Base-by-base conservation (phyloP, 2,888 invertebrate species). In the Eristalis intricaria region DNA sequence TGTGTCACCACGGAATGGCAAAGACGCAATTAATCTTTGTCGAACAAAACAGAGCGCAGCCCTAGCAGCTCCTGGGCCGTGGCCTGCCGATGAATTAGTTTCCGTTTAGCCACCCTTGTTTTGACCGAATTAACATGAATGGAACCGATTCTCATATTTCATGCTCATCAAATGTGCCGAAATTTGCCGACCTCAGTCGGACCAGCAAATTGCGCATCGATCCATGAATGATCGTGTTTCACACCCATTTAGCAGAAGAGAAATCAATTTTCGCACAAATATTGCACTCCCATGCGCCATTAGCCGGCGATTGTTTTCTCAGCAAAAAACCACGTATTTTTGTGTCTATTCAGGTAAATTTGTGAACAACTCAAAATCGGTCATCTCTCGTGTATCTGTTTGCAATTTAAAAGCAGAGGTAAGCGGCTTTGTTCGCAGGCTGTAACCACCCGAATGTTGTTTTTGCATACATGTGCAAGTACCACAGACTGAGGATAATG, bases 391-490 rank as follows among this genome's bases (percentile, higher is more conserved):
- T 26, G 19, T 61, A 68, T 68, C 60, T 61, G 76, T 84, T 74
- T 78, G 83, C 69, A 83, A 84, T 79, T 74, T 78, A 23, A 10
- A 22, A 19, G 5, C 56, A 40, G 63, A 69, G 56, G 11, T 32
- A 79, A 84, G 79, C 79, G 58, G 79, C 79, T 84, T 84, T 84
- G 79, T 74, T 50, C 50, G 84, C 84, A 84, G 78, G 78, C 78
- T 78, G 84, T 73, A 82, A 77, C 29, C 61, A 77, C 29, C 61
- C 13, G 22, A 71, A 26, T 68, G 40, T 66, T 63, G 26, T 50
- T 69, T 77, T 69, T 69, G 69, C 77, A 63, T 77, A n/a, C n/a
- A 66, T 56, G 56, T 56, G 56, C 56, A n/a, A 22, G 19, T 38
- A 38, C 13, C 38, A 5, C 56, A 13, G 60, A 76, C 26, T 63